Conservation (phyloP, 2,888 invertebrate species). For the Cryptophagus acutangulus region DNA sequence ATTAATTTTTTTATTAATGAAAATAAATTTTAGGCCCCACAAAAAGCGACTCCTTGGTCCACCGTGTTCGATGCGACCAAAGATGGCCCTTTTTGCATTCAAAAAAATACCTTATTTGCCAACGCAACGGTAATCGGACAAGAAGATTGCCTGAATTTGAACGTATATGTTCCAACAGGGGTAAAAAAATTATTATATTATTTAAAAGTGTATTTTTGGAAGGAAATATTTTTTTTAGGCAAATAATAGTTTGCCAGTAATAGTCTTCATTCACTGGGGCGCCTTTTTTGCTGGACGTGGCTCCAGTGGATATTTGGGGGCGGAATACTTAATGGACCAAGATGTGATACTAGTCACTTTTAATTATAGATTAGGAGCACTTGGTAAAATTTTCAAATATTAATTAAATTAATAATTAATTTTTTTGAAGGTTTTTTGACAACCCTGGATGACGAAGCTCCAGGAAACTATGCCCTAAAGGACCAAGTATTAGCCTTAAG, state of each 20-base stretch:
- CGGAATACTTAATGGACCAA: slow-evolving; percentile 52
- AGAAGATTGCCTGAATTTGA: slow-evolving; percentile 52
- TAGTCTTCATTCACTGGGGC: slow-evolving; percentile 54
- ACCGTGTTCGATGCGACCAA: slow-evolving; percentile 33
- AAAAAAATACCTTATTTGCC: slow-evolving; percentile 44
- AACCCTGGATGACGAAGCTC: slow-evolving; percentile 47
- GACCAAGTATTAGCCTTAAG: slow-evolving; percentile 49
- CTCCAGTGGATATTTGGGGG: slow-evolving; percentile 46
- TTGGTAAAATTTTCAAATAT: slow-evolving; percentile 32
- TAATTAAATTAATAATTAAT: background rate
- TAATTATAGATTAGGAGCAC: slow-evolving; percentile 46
- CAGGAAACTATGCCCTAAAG: slow-evolving; percentile 52
- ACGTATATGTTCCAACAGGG: slow-evolving; percentile 51
- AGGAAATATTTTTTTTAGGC: too few relatives aligned
- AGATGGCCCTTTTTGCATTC: slow-evolving; percentile 45
- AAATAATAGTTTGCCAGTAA: too few relatives aligned
- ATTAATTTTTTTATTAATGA: background rate
- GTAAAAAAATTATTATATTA: too few relatives aligned
- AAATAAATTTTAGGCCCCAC: slow-evolving; percentile 28
- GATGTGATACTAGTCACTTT: slow-evolving; percentile 50
- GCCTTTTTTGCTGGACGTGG: slow-evolving; percentile 51
- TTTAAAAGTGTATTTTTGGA: too few relatives aligned
- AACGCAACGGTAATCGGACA: slow-evolving; percentile 41
- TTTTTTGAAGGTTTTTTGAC: slow-evolving; percentile 36
- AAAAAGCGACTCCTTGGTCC: slow-evolving; percentile 27